Base-by-base conservation (phyloP, 2,888 invertebrate species). In the Linnaemya vulpina region DNA sequence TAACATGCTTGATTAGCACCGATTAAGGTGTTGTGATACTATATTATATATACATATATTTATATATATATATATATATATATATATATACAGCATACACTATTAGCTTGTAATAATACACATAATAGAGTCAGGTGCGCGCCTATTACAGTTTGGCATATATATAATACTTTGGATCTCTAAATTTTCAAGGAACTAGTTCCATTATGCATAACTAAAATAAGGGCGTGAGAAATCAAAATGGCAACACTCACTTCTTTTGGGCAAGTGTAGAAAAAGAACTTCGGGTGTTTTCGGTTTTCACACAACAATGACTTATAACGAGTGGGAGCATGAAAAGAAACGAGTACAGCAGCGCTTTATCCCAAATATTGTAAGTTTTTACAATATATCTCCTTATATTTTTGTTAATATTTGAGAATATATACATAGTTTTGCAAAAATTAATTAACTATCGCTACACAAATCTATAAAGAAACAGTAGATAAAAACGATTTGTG, bases 231-330 rank as follows among this genome's bases (percentile, higher is more conserved):
- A 77, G 83, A 78, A 63, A 53, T 10, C 46, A 40, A 0, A 20
- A 71, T 80, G 84, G 86, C 83, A 87, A 86, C 87, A 87, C 87
- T 83, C 20, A 62, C 22, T 43, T 63, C 62, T 67, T 77, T 77
- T 82, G 87, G 88, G 88, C 88, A 87, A 89, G 87, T 88, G 88
- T 89, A 87, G 83, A 87, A 88, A 88, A 87, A 88, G 79, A 84
- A 82, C 86, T 86, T 88, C 86, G 87, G 83, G 73, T 84, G 49
- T 65, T 68, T 83, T 87, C 87, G 87, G 87, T 67, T 83, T 78
- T 80, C 82, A 73, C 79, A 87, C 83, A 86, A 84, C 86, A 84
- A 82, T 74, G 70, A 76, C 51, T 83, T 68, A 22, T 51, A 87
- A 58, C 85, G 86, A 87, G 85, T 85, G 74, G 71, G 82, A 84